These are phyloP conservation scores for Carabus problematicus DNA, from an alignment of 2,888 invertebrate genomes.

Conservation along the genomic window DNA sequence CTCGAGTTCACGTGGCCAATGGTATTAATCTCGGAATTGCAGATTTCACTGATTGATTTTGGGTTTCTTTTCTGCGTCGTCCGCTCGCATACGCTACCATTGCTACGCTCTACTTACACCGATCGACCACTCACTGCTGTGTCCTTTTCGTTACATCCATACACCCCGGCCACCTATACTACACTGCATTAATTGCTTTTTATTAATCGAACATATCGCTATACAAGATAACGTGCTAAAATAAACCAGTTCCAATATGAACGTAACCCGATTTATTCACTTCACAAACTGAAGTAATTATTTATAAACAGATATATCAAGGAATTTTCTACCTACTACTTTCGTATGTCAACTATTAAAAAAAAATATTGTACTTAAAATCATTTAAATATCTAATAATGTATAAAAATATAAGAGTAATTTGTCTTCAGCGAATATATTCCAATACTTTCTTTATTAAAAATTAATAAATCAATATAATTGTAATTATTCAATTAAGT, in stretches of 20 bases:
- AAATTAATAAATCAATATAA: too few relatives aligned
- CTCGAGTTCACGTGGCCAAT: conserved; percentile 55
- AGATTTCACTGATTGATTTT: conserved; percentile 56
- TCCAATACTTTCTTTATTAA: too few relatives aligned
- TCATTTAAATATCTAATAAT: too few relatives aligned
- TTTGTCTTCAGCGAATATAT: too few relatives aligned
- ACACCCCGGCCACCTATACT: neutral
- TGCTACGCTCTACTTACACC: conserved; percentile 22
- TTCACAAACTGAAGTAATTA: too few relatives aligned
- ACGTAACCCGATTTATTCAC: too few relatives aligned
- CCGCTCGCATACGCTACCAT: conserved; percentile 8
- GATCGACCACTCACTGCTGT: neutral
- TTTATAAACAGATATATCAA: too few relatives aligned
- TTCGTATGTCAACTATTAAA: too few relatives aligned
- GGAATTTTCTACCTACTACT: too few relatives aligned
- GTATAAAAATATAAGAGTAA: too few relatives aligned
- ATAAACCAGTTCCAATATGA: neutral
- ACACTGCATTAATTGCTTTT: conserved; percentile 29
- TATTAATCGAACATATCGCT: conserved; percentile 26
- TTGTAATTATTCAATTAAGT: too few relatives aligned
- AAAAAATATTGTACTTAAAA: too few relatives aligned
- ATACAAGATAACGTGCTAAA: neutral
- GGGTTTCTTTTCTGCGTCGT: conserved; percentile 47
- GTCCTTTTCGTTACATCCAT: neutral
- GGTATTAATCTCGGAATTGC: conserved; percentile 55